Conservation (phyloP, 2,113 vertebrate species). For the Australoheros scitulus region DNA sequence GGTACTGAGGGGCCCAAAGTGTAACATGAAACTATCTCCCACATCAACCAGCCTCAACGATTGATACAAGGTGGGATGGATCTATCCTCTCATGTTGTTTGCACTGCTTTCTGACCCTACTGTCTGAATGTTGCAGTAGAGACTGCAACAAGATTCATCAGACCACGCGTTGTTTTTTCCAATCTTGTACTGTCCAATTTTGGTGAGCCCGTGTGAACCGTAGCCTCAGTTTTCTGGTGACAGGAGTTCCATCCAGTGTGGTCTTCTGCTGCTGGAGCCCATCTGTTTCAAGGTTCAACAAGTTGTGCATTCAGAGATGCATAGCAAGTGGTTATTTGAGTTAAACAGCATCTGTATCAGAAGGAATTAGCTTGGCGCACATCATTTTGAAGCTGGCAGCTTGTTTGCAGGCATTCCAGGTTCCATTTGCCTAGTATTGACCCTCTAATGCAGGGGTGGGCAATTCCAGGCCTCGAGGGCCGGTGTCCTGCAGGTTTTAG, state of each 20-base stretch:
- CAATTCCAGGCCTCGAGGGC: too few relatives aligned
- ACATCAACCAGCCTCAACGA: fast-evolving
- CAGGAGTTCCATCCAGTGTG: not conserved
- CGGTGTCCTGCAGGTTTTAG: too few relatives aligned
- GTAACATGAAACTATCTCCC: not conserved
- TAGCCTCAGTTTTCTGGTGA: not conserved
- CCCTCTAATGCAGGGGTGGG: not conserved
- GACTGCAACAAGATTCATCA: not conserved
- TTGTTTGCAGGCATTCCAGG: not conserved
- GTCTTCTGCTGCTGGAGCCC: not conserved
- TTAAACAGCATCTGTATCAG: fast-evolving
- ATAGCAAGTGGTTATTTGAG: not conserved
- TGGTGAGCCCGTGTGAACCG: not conserved
- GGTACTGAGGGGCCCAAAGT: not conserved
- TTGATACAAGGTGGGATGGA: not conserved
- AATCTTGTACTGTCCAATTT: not conserved
- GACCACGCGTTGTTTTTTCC: not conserved
- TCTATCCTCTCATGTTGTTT: not conserved
- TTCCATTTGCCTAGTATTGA: not conserved
- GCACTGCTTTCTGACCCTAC: fast-evolving
- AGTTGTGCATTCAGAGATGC: not conserved
- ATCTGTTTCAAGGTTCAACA: not conserved
- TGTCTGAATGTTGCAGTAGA: not conserved
- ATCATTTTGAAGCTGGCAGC: not conserved
- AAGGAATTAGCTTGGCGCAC: not conserved